Conservation (phyloP, 2,888 invertebrate genomes). For the Agriopis marginaria region DNA sequence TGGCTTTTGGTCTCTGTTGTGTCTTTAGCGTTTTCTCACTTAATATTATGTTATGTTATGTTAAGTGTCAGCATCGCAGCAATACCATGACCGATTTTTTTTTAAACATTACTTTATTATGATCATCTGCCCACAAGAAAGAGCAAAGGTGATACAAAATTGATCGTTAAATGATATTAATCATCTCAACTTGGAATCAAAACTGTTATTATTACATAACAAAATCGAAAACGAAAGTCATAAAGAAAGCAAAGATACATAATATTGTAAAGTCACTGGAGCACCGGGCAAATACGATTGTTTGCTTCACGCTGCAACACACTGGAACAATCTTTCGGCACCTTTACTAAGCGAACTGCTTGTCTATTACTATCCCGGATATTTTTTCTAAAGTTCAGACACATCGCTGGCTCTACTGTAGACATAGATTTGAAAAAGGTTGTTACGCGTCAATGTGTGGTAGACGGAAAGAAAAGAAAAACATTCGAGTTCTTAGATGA, state of each 20-base stretch:
- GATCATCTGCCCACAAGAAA: conserved; percentile 11
- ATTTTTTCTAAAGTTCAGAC: conserved; percentile 2
- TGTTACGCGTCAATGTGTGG: conserved; percentile 16
- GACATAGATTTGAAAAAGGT: background rate
- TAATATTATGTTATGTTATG: too few species aligned
- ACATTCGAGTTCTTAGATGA: conserved; percentile 39
- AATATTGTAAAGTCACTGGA: conserved; percentile 80
- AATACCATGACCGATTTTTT: background rate
- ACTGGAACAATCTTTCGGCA: conserved; percentile 30
- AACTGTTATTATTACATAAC: conserved; percentile 57
- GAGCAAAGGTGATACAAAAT: conserved; percentile 4
- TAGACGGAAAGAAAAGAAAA: background rate
- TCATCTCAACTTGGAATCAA: conserved; percentile 44
- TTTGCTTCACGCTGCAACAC: conserved; percentile 62
- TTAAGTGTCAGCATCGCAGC: background rate
- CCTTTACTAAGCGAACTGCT: conserved; percentile 18
- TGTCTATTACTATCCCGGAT: conserved; percentile 13
- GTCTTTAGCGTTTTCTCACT: too few species aligned
- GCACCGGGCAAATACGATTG: conserved; percentile 77
- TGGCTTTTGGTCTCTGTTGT: too few species aligned
- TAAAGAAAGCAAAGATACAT: conserved; percentile 70
- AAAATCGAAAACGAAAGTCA: conserved; percentile 77
- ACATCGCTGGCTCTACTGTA: conserved; percentile 27
- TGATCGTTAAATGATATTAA: conserved; percentile 26
- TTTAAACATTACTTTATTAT: background rate